Evolutionary conservation across 1,140 invertebrate species (phyloP).

Genomic region (Marisa cornuarietis): DNA sequence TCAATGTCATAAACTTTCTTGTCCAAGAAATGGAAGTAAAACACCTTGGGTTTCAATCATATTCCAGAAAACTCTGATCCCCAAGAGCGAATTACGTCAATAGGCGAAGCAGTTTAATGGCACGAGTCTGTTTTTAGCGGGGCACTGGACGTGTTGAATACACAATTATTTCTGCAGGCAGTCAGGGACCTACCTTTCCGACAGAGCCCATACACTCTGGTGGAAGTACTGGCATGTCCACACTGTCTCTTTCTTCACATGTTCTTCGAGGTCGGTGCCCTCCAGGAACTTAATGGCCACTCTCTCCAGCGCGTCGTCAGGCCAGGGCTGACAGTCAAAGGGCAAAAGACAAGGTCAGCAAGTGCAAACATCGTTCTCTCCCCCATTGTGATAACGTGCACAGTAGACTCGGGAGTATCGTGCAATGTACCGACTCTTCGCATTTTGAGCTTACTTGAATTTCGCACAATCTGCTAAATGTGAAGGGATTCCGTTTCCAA

Average conservation of each 20-base stretch:
- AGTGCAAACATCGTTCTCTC: too few relatives aligned
- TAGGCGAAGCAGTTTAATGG: neutral
- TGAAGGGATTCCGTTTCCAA: neutral
- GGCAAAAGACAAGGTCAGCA: neutral
- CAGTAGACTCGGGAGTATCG: fast-evolving
- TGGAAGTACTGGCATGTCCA: slow-evolving; percentile 64
- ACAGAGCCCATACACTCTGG: slow-evolving; percentile 69
- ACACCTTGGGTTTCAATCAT: too few relatives aligned
- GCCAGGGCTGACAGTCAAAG: slow-evolving; percentile 65
- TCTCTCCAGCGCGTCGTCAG: slow-evolving; percentile 64
- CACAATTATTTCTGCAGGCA: too few relatives aligned
- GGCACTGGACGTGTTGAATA: too few relatives aligned
- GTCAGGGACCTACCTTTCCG: slow-evolving; percentile 68
- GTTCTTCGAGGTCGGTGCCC: slow-evolving; percentile 62
- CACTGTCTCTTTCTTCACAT: slow-evolving; percentile 53
- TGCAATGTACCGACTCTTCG: neutral
- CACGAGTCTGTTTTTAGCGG: too few relatives aligned
- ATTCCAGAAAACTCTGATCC: too few relatives aligned
- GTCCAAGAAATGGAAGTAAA: too few relatives aligned
- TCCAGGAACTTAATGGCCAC: slow-evolving; percentile 64
- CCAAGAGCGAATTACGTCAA: too few relatives aligned
- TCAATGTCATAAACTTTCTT: too few relatives aligned
- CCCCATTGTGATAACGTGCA: too few relatives aligned
- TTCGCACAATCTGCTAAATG: neutral
- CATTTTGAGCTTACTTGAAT: neutral